Evolutionary conservation across 2,888 invertebrate species (phyloP), one percentile per base, ranked within the genome.

Genomic region (Homarus gammarus): DNA sequence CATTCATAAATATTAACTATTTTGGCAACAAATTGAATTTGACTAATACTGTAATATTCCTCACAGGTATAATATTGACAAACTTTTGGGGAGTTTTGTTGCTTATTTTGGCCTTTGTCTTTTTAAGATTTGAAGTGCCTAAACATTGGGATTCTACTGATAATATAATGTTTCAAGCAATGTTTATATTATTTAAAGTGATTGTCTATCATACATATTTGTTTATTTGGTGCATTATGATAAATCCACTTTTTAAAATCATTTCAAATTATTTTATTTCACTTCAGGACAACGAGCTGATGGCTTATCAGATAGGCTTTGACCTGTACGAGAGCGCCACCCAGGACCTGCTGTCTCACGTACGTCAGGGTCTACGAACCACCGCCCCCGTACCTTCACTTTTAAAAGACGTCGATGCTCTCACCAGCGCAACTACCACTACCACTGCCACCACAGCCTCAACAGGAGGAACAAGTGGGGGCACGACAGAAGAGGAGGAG

Each of bases 281-380:
- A 31, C 91, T 90, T 64, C 93, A 94, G 94, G 97, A 97, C 92
- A 96, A 96, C 92, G 96, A 97, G 89, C 95, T 99, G 68, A 99
- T 99, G 98, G 99, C 99, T 0, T 99, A 98, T 94, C 99, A 99
- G 95, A 99, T 99, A 93, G 99, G 97, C 0, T 99, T 99, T 94
- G 99, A 99, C 95, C 95, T 99, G 93, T 99, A 99, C 93, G 99
- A 99, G 94, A 99, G 98, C 70, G 99, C 99, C 0, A 99, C 99
- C 1, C 99, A 99, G 94, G 98, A 99, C 94, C 99, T 99, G 94
- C 95, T 99, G 82, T 97, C 97, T 15, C 95, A 97, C 92, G 97
- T 99, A 15, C 94, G 98, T 92, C 96, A 97, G 93, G 97, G 97
- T 31, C 94, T 98, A 10, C 95, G 96, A 93, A 96, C 96, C 78